Base-by-base conservation (phyloP, 2,797 vertebrate species). In the Microctenopoma lineatum region DNA sequence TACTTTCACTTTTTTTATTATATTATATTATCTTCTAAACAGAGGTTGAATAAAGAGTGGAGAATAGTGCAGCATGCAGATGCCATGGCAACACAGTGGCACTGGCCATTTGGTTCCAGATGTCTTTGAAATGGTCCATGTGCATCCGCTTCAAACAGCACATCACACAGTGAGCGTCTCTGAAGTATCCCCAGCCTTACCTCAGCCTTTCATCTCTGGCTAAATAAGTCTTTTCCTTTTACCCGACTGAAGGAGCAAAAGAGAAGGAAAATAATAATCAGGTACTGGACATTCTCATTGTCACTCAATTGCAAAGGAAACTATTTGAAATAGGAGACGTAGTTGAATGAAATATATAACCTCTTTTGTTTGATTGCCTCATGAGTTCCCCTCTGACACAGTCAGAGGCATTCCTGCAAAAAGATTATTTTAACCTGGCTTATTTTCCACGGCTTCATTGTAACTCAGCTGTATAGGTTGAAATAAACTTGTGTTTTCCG, bases 51-150 rank as follows among this genome's bases (percentile, higher is more conserved):
- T 56, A 16, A 56, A 62, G 69, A 79, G 66, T 25, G 68, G 66
- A 67, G 74, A 59, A 81, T 55, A 64, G 79, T 48, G 73, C 77
- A 74, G 59, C 55, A 67, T 53, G 64, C 51, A 62, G 90, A 75
- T 90, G 66, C 90, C 89, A 92, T 91, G 84, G 88, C 65, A 92
- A 92, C 90, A 5, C 59, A 44, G 71, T 59, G 82, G 83, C 78
- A 80, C 65, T 62, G 77, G 81, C 84, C 83, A 79, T 82, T 80
- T 16, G 82, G 74, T 84, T 90, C 80, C 87, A 87, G 84, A 89
- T 84, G 88, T 91, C 88, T 91, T 92, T 91, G 87, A 92, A 91
- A 91, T 63, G 66, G 85, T 89, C 70, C 1, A 21, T 83, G 81
- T 81, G 73, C 83, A 64, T 83, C 58, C 11, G 87, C 87, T 91